Conservation (phyloP, 2,113 vertebrate genomes). For the Thunnus thynnus region DNA sequence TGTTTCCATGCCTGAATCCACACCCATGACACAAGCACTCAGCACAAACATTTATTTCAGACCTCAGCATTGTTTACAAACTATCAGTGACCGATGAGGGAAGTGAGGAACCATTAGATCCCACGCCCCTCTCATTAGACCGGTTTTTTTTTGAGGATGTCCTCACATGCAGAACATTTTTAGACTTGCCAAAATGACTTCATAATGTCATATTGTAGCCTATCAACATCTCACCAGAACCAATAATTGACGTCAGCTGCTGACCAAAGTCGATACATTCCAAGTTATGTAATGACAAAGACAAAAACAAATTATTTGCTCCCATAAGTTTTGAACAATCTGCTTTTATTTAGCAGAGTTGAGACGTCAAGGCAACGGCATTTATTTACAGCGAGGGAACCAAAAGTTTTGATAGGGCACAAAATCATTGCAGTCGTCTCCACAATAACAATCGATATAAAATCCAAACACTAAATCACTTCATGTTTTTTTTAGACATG, state of each 20-base stretch:
- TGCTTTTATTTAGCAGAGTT: conserved; percentile 27
- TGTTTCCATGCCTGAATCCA: conserved; percentile 54
- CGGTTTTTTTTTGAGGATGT: conserved; percentile 7
- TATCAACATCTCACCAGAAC: conserved; percentile 49
- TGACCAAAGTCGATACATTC: conserved; percentile 43
- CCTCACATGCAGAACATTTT: conserved; percentile 45
- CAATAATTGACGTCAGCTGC: conserved; percentile 48
- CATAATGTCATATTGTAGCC: conserved; percentile 44
- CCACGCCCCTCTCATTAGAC: conserved; percentile 58
- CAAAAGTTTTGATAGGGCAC: background rate
- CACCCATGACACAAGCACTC: conserved; percentile 56
- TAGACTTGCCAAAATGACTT: conserved; percentile 50
- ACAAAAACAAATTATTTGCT: conserved; percentile 33
- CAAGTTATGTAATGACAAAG: conserved; percentile 38
- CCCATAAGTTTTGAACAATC: conserved; percentile 10
- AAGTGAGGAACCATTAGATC: conserved; percentile 33
- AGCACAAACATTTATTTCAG: conserved; percentile 67
- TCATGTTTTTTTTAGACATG: too few species aligned
- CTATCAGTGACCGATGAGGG: conserved; percentile 64
- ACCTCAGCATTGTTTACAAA: conserved; percentile 75
- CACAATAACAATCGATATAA: too few species aligned
- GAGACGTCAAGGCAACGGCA: background rate
- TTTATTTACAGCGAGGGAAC: conserved; percentile 5
- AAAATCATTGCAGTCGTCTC: too few species aligned
- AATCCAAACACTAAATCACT: too few species aligned